A percentile compares a stretch with the other conserved stretches of the same genome.
Evolutionary conservation across 2,797 vertebrate species (phyloP).

Genomic region (Phyllotis vaccarum): DNA sequence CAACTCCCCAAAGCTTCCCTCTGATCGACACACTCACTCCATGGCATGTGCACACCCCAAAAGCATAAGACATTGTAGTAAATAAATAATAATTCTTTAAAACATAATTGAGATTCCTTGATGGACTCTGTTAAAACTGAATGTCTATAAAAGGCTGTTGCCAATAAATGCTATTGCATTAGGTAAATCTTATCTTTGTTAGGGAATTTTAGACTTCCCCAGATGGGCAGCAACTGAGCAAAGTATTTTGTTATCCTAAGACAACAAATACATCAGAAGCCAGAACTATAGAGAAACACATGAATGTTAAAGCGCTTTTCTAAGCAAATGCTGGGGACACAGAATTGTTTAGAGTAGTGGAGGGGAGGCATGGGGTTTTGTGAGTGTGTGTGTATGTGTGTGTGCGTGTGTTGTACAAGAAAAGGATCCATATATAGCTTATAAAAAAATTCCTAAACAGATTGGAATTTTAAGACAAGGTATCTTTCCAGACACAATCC

Average conservation of each 20-base stretch:
- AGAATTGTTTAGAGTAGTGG: neutral
- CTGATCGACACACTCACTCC: neutral
- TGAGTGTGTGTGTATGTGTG: too few species aligned
- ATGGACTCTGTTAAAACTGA: neutral
- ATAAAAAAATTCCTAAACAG: neutral
- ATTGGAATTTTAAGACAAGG: neutral
- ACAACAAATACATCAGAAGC: conserved; percentile 14
- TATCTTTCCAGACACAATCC: conserved; percentile 6
- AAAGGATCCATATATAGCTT: neutral
- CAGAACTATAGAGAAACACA: conserved; percentile 16
- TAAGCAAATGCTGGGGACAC: neutral
- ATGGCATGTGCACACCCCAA: neutral
- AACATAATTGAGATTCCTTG: neutral
- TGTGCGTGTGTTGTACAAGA: neutral
- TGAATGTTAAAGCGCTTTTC: conserved; percentile 26
- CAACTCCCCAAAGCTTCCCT: neutral
- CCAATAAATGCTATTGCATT: neutral
- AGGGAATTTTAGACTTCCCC: neutral
- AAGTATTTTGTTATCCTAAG: conserved; percentile 6
- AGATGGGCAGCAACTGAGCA: neutral
- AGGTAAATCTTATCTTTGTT: neutral
- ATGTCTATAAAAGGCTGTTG: conserved; percentile 42
- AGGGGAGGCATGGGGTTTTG: too few species aligned
- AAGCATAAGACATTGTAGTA: too few species aligned
- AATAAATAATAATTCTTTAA: neutral